Base-by-base conservation (phyloP, 2,888 invertebrate genomes). In the Andrena camellia region DNA sequence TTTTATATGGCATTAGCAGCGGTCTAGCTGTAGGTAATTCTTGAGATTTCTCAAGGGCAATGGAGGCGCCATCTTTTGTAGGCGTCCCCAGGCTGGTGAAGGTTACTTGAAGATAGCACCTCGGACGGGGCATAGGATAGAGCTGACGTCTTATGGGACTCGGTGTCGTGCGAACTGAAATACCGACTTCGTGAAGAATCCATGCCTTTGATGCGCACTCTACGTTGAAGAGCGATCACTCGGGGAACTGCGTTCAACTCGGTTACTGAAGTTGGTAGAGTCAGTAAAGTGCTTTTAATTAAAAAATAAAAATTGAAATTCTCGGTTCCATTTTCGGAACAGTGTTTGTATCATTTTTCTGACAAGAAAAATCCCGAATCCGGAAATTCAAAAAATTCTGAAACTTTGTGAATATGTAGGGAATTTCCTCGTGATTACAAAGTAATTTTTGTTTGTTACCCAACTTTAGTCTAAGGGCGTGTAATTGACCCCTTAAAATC, bases 11-110 rank as follows among this genome's bases (percentile, higher is more conserved):
- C 13, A 13, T 42, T 42, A 13, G 42, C 42, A 42, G 13, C 13
- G 13, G 13, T 42, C 13, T 42, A 42, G 42, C 42, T 42, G 42
- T 42, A 8, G n/a, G 23, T 26, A 57, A 57, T 57, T 10, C 57
- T 31, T 35, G 23, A 6, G 8, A 54, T 33, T 70, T 17, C 33
- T 52, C 8, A 31, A 66, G 26, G 8, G 57, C 20, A 17, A n/a
- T 17, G 29, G 31, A 29, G 13, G 63, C 62, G 71, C 83, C 83
- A 82, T 75, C 82, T 54, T 71, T 1, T 20, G 26, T 5, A 0
- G 17, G 7, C 68, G 67, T 33, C 57, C 75, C 23, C 35, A 67
- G 60, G 50, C 52, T 74, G 1, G 29, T 4, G 13, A 75, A 75
- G 70, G 63, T 75, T 62, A 67, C 8, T 23, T 10, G 17, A 33